Evolutionary conservation across 1,140 invertebrate species (phyloP).

Genomic region (Hydropsyche tenuis): DNA sequence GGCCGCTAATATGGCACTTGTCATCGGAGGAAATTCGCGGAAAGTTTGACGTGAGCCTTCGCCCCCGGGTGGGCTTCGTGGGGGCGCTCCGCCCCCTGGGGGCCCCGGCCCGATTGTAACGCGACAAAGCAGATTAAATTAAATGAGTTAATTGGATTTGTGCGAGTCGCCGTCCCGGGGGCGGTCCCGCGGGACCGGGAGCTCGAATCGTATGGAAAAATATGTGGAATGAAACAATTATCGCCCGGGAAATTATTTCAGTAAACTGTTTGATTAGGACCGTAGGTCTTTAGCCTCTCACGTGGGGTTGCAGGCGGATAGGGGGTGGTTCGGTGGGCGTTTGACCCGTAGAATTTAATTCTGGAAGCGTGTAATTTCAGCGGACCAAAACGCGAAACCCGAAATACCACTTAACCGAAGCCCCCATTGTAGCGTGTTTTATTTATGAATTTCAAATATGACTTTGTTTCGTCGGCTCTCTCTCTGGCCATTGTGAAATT

Average conservation of each 20-base stretch:
- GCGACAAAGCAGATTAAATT: slow-evolving; percentile 47
- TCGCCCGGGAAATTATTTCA: no score
- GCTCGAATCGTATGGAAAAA: background rate
- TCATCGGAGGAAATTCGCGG: slow-evolving; percentile 35
- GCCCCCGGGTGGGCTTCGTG: background rate
- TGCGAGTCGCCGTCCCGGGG: slow-evolving; percentile 29
- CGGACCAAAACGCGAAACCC: slow-evolving; percentile 16
- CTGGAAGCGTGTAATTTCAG: background rate
- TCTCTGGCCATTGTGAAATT: background rate
- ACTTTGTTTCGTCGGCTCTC: background rate
- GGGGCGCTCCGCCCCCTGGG: background rate
- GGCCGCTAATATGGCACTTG: slow-evolving; percentile 28
- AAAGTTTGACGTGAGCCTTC: slow-evolving; percentile 27
- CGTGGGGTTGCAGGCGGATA: background rate
- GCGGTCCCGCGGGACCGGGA: background rate
- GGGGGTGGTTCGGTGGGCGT: background rate
- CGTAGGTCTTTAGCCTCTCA: no score
- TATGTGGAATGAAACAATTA: no score
- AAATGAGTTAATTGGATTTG: slow-evolving; percentile 49
- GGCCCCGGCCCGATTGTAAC: slow-evolving; percentile 26
- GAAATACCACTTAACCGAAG: slow-evolving; percentile 23
- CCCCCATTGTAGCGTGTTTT: slow-evolving; percentile 6
- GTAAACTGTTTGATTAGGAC: no score
- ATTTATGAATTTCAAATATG: slow-evolving; percentile 23
- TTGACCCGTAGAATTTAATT: slow-evolving; percentile 20